Conservation (phyloP, 2,888 invertebrate genomes). For the Aphidius colemani region DNA sequence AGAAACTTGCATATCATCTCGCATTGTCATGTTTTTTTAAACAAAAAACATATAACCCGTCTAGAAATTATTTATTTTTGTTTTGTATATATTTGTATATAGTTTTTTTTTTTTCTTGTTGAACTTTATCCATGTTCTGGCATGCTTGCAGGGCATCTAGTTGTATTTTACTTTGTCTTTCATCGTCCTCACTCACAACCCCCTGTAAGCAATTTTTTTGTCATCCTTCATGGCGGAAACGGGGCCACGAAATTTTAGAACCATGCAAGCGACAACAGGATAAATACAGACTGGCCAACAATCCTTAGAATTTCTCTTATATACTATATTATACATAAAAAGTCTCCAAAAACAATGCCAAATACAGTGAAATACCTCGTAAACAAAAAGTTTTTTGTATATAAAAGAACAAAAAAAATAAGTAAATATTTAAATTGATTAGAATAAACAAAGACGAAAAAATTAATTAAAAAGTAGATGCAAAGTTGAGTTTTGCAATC, state of each 20-base stretch:
- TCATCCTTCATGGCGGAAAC: constrained; percentile 16
- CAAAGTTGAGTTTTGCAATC: too few species aligned
- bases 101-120: constrained; percentile 12
- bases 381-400: not conserved
- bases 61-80: not conserved
- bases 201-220: constrained; percentile 13
- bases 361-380: too few species aligned
- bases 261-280: not conserved
- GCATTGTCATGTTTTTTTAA: constrained; percentile 14
- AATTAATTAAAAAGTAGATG: too few species aligned
- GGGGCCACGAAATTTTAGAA: constrained; percentile 17
- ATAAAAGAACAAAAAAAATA: too few species aligned
- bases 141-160: not conserved
- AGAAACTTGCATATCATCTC: constrained; percentile 16
- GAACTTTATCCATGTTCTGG: constrained; percentile 17
- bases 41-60: constrained; percentile 1
- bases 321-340: not conserved
- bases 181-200: not conserved
- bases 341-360: too few species aligned
- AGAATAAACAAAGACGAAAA: too few species aligned
- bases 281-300: constrained; percentile 2
- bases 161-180: constrained; percentile 16
- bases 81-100: not conserved
- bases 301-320: constrained; percentile 4
- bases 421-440: too few species aligned